A percentile compares a stretch with the other conserved stretches of the same genome.
These are phyloP conservation scores for Megaptera novaeangliae DNA, from an alignment of 2,113 vertebrate species.

Conservation along the genomic window DNA sequence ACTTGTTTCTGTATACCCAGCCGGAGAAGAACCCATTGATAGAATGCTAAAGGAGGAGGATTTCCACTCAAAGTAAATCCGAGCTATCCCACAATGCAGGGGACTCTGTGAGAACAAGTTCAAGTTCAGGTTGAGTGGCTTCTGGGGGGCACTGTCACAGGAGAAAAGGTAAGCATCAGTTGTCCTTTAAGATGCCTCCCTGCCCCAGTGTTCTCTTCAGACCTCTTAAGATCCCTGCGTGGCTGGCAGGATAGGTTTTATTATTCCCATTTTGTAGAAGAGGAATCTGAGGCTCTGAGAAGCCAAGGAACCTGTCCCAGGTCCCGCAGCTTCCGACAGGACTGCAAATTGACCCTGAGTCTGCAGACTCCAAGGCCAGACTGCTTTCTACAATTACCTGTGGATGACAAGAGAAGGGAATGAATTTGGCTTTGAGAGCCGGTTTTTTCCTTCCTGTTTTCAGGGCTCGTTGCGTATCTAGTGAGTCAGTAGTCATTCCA, in stretches of 20 bases:
- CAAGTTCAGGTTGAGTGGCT: neutral
- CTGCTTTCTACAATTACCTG: neutral
- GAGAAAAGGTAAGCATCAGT: neutral
- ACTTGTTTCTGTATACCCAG: neutral
- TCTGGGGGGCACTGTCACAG: neutral
- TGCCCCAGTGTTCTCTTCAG: neutral
- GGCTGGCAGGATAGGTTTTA: neutral
- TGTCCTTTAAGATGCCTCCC: neutral
- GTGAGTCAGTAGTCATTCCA: constrained; percentile 43
- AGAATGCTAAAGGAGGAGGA: neutral
- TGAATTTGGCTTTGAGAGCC: neutral
- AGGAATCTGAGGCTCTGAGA: neutral
- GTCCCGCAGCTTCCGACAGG: neutral
- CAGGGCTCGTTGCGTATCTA: neutral
- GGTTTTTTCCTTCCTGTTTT: neutral
- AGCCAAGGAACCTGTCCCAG: neutral
- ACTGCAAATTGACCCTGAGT: neutral
- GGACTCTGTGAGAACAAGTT: neutral
- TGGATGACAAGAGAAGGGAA: neutral
- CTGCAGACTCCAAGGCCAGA: neutral
- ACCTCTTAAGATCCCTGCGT: neutral
- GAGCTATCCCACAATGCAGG: neutral
- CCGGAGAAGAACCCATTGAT: neutral
- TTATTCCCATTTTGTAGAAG: neutral
- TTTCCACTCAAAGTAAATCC: neutral